Evolutionary conservation across 2,113 vertebrate species (phyloP).

Genomic region (Campylorhamphus procurvoides): DNA sequence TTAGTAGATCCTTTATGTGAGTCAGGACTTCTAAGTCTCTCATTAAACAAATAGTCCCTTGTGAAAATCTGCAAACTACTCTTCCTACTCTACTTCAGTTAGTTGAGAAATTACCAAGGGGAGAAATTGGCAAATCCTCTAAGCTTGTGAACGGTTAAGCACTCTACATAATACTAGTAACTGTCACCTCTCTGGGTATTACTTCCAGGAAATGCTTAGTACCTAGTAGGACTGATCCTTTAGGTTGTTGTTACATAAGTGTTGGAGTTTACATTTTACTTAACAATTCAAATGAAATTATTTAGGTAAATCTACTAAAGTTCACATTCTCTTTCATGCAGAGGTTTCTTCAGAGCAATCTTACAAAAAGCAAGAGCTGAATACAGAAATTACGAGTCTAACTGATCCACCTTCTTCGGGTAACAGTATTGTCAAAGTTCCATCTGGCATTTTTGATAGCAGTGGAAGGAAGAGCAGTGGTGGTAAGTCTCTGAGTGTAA

Average conservation of each 20-base stretch:
- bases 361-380: conserved; percentile 67
- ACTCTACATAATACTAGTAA: neutral
- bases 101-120: neutral
- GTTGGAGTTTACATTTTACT: neutral
- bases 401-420: conserved; percentile 64
- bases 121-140: neutral
- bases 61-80: neutral
- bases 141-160: neutral
- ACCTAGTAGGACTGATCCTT: neutral
- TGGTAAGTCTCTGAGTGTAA: conserved; percentile 75
- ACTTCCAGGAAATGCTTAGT: neutral
- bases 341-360: conserved; percentile 30
- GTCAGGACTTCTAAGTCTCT: neutral
- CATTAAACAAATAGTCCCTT: neutral
- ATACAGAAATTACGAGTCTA: conserved; percentile 65
- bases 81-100: neutral
- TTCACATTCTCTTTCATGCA: conserved; percentile 9
- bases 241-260: neutral
- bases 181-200: neutral
- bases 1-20: neutral
- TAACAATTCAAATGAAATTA: neutral
- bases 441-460: conserved; percentile 83
- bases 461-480: conserved; percentile 72
- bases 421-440: conserved; percentile 91
- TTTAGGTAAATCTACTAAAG: neutral